A percentile compares a stretch with the other conserved stretches of the same genome.
Conservation (phyloP, 2,888 invertebrate genomes). For the Drosophila testacea region DNA sequence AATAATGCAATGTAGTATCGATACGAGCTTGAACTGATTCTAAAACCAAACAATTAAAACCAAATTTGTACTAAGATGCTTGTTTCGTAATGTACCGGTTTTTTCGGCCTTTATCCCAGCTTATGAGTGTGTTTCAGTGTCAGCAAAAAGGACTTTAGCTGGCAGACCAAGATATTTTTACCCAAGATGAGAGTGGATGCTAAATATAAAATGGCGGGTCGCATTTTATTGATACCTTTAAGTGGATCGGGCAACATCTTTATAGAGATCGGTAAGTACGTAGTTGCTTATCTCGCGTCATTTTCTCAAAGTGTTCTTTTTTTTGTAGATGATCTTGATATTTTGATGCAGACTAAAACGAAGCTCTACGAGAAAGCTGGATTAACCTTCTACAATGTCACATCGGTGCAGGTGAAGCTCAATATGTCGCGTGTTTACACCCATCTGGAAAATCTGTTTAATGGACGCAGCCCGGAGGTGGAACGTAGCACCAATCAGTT, state of each 20-base stretch:
- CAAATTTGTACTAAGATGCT: no score
- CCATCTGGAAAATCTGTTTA: constrained; percentile 89
- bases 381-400: constrained; percentile 89
- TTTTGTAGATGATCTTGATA: constrained; percentile 88
- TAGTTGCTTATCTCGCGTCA: neutral
- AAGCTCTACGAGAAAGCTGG: constrained; percentile 87
- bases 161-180: constrained; percentile 88
- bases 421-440: constrained; percentile 88
- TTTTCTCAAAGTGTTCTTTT: neutral
- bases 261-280: constrained; percentile 88
- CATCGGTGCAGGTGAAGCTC: constrained; percentile 87
- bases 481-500: constrained; percentile 90
- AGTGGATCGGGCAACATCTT: constrained; percentile 89
- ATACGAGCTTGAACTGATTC: no score
- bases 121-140: constrained; percentile 84
- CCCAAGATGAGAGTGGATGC: constrained; percentile 89
- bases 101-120: no score
- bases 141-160: constrained; percentile 88
- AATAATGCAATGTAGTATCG: no score
- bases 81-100: no score
- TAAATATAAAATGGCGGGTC: constrained; percentile 88
- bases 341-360: constrained; percentile 88
- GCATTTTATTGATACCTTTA: constrained; percentile 89
- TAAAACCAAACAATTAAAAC: no score
- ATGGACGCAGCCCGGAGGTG: constrained; percentile 74